Evolutionary conservation across 2,797 vertebrate genomes (phyloP).

Genomic region (Squalus acanthias): DNA sequence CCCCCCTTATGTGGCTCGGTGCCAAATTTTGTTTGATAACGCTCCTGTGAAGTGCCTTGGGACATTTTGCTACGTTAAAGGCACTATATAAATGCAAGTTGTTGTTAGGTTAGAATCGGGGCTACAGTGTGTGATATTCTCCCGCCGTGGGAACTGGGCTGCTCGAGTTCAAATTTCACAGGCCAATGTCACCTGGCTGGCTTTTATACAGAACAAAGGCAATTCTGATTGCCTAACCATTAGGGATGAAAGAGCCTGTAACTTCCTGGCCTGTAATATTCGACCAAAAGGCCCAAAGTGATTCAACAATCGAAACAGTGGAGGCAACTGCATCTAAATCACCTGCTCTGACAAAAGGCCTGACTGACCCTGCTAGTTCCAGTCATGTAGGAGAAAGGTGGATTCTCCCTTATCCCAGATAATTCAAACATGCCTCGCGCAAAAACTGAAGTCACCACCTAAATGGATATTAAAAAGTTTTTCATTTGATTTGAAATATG

Average conservation of each 20-base stretch:
- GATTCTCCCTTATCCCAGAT: background rate
- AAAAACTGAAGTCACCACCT: background rate
- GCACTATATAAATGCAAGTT: too few relatives aligned
- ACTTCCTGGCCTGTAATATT: background rate
- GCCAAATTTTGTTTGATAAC: too few relatives aligned
- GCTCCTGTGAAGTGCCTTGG: too few relatives aligned
- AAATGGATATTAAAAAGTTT: background rate
- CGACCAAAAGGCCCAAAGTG: too few relatives aligned
- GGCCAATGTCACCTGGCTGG: background rate
- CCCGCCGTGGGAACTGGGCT: background rate
- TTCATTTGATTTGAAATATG: background rate
- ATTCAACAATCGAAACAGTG: background rate
- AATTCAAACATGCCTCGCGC: background rate
- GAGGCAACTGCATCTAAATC: background rate
- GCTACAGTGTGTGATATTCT: background rate
- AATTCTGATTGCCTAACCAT: background rate
- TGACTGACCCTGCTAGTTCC: background rate
- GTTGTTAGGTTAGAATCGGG: background rate
- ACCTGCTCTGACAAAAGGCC: background rate
- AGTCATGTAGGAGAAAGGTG: background rate
- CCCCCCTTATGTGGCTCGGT: too few relatives aligned
- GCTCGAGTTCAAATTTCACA: background rate
- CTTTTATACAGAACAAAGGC: background rate
- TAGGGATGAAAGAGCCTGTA: background rate
- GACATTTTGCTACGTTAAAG: too few relatives aligned